A percentile compares a stretch with the other conserved stretches of the same genome.
Conservation (phyloP, 2,113 vertebrate genomes). For the Arvicanthis niloticus region DNA sequence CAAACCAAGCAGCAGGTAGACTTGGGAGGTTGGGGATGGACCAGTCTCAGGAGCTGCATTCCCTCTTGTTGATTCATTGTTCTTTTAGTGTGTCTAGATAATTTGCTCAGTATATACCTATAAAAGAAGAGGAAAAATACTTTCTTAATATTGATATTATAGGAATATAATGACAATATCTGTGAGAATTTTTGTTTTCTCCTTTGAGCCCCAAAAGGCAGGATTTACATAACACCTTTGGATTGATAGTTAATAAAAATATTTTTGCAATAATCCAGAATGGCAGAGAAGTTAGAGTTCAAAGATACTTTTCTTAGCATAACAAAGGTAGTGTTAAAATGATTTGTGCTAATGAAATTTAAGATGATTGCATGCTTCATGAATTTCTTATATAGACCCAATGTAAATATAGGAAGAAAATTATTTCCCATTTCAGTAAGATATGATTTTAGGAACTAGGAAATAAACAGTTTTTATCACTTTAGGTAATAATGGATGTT, state of each 20-base stretch:
- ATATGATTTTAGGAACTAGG: neutral
- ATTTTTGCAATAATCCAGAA: neutral
- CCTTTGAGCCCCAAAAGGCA: neutral
- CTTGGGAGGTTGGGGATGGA: neutral
- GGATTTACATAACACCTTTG: neutral
- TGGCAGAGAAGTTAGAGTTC: neutral
- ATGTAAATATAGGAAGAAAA: neutral
- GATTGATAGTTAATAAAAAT: neutral
- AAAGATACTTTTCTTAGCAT: neutral
- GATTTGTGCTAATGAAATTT: neutral
- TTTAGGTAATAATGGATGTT: accelerated
- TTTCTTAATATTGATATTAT: neutral
- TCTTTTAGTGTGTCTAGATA: neutral
- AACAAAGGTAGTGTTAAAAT: neutral
- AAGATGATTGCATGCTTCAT: neutral
- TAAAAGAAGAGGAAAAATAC: neutral
- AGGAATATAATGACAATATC: neutral
- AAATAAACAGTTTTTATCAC: neutral
- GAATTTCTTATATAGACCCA: neutral
- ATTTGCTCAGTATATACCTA: neutral
- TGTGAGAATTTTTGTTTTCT: neutral
- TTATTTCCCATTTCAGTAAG: neutral
- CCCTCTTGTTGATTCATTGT: neutral
- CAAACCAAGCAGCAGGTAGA: neutral
- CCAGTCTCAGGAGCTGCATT: neutral